These are phyloP conservation scores for Onchidella celtica DNA, from an alignment of 2,888 invertebrate genomes.

Conservation along the genomic window DNA sequence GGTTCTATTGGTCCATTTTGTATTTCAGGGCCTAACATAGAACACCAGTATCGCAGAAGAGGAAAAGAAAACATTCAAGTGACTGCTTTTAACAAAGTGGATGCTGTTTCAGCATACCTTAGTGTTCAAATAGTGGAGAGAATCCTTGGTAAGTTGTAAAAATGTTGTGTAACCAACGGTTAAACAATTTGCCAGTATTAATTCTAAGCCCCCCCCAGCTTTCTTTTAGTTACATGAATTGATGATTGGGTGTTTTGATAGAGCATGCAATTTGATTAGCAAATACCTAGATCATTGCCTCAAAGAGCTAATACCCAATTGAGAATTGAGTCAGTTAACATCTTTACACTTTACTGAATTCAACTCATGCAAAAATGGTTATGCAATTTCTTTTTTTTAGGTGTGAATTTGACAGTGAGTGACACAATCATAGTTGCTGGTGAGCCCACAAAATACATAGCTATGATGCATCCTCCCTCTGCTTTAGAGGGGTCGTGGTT, in stretches of 20 bases:
- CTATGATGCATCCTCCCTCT: slow-evolving; percentile 37
- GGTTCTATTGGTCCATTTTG: no score
- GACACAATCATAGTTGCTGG: slow-evolving; percentile 4
- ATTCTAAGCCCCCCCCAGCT: neutral
- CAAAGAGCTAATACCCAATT: no score
- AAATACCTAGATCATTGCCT: no score
- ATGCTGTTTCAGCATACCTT: slow-evolving; percentile 50
- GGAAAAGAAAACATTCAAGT: slow-evolving; percentile 69
- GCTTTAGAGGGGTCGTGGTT: neutral
- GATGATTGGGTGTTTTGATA: no score
- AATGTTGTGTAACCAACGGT: no score
- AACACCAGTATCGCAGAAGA: slow-evolving; percentile 62
- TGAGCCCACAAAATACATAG: neutral
- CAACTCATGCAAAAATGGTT: no score
- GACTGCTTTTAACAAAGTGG: slow-evolving; percentile 71
- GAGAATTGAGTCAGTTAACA: no score
- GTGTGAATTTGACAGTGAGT: slow-evolving; percentile 41
- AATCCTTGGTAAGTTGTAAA: slow-evolving; percentile 69
- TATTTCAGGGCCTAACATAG: slow-evolving; percentile 58
- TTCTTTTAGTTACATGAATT: no score
- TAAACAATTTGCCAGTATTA: slow-evolving; percentile 45
- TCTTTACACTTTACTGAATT: no score
- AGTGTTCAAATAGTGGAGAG: slow-evolving; percentile 62
- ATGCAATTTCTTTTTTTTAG: slow-evolving; percentile 53
- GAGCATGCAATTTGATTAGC: no score